phyloP scores from a whole-genome alignment of 2,113 vertebrate genomes.

The Plectropomus leopardus region DNA sequence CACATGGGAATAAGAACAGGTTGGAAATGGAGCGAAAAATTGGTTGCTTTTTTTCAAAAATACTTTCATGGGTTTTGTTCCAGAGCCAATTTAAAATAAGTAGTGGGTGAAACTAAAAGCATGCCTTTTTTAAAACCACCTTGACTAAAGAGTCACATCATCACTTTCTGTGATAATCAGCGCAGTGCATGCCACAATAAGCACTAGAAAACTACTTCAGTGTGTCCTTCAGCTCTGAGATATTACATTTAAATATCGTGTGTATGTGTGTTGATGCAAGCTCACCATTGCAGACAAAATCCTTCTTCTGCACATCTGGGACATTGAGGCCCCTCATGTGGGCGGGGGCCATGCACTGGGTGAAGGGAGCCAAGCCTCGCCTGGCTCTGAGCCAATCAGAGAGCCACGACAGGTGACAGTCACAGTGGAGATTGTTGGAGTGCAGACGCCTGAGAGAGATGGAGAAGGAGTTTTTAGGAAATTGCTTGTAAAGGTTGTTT shows the following conservation, averaged over 20 bases:
- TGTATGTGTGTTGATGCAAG: neutral
- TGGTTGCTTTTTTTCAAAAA: neutral
- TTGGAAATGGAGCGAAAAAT: neutral
- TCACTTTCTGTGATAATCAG: conserved; percentile 1
- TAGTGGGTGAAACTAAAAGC: neutral
- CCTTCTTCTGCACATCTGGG: conserved; percentile 97
- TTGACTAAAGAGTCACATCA: neutral
- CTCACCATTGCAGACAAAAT: conserved; percentile 94
- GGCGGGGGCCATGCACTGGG: conserved; percentile 96
- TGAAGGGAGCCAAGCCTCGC: conserved; percentile 94
- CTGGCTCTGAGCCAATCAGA: conserved; percentile 97
- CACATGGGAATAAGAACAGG: no score
- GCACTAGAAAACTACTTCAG: neutral
- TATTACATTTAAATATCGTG: neutral
- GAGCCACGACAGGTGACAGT: conserved; percentile 98
- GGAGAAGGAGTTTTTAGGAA: neutral
- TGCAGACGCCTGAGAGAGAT: conserved; percentile 90
- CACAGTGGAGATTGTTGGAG: conserved; percentile 97
- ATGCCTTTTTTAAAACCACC: neutral
- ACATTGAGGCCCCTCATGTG: conserved; percentile 96
- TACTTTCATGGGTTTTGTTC: conserved; percentile 1
- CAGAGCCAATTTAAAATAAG: neutral
- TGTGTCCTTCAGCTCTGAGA: conserved; percentile 7
- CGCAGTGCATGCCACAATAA: neutral
- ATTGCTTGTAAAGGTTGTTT: no score